Evolutionary conservation across 1,140 invertebrate genomes (phyloP), one percentile per base, ranked within the genome.

Genomic region (Trachymyrmex septentrionalis): DNA sequence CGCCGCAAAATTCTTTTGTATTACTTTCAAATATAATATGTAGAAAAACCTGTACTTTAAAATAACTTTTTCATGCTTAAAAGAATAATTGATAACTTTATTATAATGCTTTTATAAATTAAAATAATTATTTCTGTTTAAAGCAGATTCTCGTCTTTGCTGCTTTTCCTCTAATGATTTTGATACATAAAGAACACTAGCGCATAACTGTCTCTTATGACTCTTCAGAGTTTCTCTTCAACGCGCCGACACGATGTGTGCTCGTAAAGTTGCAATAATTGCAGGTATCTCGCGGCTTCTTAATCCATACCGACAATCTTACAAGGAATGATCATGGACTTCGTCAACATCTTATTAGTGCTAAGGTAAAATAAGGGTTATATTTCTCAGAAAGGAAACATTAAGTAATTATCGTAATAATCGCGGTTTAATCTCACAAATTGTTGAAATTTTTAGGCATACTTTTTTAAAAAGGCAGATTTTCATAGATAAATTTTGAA

Each of bases 181-280:
- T 66, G 34, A 38, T 66, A 64, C 19, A 12, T 30, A 48, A 64
- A 77, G 10, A 19, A 34, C 64, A 67, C 16, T 30, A 3, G 5
- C 16, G 24, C 12, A 16, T 59, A 63, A 77, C 7, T 30, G 6
- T 30, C 27, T 76, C 9, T 24, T 61, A n/a, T 30, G 14, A 34
- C 30, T 69, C 63, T 53, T 53, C 7, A 9, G 14, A 53, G 34
- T 67, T 53, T 76, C 34, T 21, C 55, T 73, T 53, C 16, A 55
- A 3, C 30, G 19, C 44, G 44, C 76, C 64, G 9, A 30, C 59
- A 48, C 30, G 48, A 80, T 55, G 61, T 30, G 16, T 50, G 63
- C 44, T 69, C 63, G 77, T 69, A 80, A 80, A 80, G 75, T 80
- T 80, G 27, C 64, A 48, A 69, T 80, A 69, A 80, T 69, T 80